Conservation (phyloP, 2,888 invertebrate species). For the Drosophila niveifrons region DNA sequence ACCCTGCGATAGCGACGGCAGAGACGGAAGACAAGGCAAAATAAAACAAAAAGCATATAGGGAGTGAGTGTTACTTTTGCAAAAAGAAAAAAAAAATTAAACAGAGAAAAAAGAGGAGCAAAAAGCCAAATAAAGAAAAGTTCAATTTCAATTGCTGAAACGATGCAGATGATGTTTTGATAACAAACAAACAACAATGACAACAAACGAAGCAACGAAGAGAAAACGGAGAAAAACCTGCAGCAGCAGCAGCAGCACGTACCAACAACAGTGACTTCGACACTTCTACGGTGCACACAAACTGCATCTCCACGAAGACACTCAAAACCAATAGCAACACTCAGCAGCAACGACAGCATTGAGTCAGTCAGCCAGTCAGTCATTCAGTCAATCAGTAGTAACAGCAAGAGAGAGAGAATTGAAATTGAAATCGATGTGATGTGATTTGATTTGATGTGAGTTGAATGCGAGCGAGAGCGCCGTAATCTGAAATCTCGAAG, state of each 20-base stretch:
- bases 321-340: conserved; percentile 33
- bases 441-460: conserved; percentile 9
- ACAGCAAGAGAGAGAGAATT: conserved; percentile 28
- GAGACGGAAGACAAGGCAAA: conserved; percentile 61
- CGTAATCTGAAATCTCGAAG: conserved; percentile 34
- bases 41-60: conserved; percentile 71
- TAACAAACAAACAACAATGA: conserved; percentile 18
- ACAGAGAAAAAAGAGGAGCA: conserved; percentile 47
- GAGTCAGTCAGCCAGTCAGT: background rate
- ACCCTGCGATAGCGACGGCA: conserved; percentile 53
- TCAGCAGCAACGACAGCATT: conserved; percentile 29
- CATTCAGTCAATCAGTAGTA: conserved; percentile 15
- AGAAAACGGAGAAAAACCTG: conserved; percentile 19
- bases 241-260: background rate
- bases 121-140: conserved; percentile 64
- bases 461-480: background rate
- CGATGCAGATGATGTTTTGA: conserved; percentile 30
- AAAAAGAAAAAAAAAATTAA: conserved; percentile 43
- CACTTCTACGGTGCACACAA: conserved; percentile 30
- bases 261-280: conserved; percentile 32
- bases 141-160: conserved; percentile 48
- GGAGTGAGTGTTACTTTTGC: conserved; percentile 66
- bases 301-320: conserved; percentile 61
- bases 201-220: conserved; percentile 12
- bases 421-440: conserved; percentile 16